Conservation (phyloP, 2,797 vertebrate species). For the Anguilla megastoma region DNA sequence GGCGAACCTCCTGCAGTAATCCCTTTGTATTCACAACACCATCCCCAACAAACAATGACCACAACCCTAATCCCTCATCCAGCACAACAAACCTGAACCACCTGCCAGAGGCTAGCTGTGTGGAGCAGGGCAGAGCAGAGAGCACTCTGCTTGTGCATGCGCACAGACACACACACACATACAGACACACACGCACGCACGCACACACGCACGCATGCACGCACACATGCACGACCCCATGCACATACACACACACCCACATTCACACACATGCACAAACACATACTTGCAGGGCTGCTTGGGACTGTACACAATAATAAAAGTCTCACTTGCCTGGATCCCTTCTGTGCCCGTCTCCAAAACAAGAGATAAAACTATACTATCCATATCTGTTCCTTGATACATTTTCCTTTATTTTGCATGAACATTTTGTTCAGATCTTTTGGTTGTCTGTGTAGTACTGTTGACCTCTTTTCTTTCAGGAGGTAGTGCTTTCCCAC, state of each 20-base stretch:
- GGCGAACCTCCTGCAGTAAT: constrained; percentile 70
- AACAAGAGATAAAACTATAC: neutral
- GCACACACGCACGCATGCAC: neutral
- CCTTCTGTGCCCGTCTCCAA: constrained; percentile 11
- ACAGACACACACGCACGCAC: neutral
- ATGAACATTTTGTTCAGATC: neutral
- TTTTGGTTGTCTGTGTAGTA: neutral
- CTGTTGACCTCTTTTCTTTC: neutral
- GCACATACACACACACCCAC: neutral
- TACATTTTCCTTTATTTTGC: neutral
- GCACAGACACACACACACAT: neutral
- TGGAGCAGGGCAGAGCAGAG: constrained; percentile 40
- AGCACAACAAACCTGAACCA: constrained; percentile 66
- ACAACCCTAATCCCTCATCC: constrained; percentile 67
- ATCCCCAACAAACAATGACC: constrained; percentile 72
- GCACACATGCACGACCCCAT: neutral
- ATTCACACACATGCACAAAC: too few species aligned
- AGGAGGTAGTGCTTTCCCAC: neutral
- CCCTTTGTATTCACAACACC: constrained; percentile 76
- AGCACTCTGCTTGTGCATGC: neutral
- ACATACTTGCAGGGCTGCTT: constrained; percentile 22
- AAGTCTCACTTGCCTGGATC: neutral
- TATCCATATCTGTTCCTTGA: neutral
- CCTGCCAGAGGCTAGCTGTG: constrained; percentile 63
- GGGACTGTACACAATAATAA: neutral